Conservation (phyloP, 2,113 vertebrate genomes). For the Ivindomyrus marchei region DNA sequence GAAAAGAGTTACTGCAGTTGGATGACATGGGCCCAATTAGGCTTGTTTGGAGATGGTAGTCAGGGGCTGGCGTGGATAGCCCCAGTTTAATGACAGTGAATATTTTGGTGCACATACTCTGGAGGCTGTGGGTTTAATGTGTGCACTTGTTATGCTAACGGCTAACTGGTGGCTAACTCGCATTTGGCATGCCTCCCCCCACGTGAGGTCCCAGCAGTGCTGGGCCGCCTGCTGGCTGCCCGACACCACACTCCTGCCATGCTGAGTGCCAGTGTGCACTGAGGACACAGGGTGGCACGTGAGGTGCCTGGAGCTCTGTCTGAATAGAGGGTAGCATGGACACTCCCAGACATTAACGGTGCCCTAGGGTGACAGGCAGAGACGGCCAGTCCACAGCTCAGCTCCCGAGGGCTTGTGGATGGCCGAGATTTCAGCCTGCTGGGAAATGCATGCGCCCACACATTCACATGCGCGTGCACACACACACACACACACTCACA, state of each 20-base stretch:
- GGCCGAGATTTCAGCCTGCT: background rate
- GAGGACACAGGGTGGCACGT: background rate
- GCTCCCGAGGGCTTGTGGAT: background rate
- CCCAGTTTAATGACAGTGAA: background rate
- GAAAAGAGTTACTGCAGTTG: background rate
- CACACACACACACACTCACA: background rate
- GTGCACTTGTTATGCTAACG: background rate
- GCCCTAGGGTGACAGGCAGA: background rate
- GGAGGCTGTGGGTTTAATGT: background rate
- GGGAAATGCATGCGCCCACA: background rate
- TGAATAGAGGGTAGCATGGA: background rate
- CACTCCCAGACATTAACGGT: background rate
- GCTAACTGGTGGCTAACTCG: background rate
- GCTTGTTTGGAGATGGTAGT: background rate
- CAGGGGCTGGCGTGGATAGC: background rate
- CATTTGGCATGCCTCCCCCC: background rate
- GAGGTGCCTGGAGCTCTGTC: background rate
- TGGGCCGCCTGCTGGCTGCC: background rate
- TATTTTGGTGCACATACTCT: background rate
- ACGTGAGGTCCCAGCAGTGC: background rate
- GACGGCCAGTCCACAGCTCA: background rate
- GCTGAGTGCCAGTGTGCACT: background rate
- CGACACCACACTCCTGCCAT: background rate
- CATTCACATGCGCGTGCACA: background rate
- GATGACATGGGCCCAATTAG: background rate